Conservation (phyloP, 1,140 invertebrate genomes). For the Bursaphelenchus mucronatus region DNA sequence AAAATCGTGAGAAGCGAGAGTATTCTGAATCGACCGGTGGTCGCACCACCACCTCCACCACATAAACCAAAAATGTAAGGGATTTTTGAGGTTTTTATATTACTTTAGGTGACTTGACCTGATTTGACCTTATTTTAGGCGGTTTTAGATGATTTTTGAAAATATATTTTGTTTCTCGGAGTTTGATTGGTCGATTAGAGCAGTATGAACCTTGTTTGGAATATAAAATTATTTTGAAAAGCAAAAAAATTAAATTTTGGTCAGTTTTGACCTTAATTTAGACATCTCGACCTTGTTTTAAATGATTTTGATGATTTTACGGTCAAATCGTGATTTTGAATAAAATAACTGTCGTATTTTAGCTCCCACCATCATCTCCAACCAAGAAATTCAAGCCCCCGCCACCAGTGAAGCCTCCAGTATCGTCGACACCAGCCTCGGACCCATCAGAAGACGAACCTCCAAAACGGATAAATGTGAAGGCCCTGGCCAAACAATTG, state of each 20-base stretch:
- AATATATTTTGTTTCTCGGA: background rate
- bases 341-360: background rate
- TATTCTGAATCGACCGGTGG: background rate
- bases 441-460: slow-evolving; percentile 5
- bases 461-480: slow-evolving; percentile 20
- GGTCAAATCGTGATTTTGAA: background rate
- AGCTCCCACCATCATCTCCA: background rate
- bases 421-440: slow-evolving; percentile 7
- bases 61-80: slow-evolving; percentile 14
- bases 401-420: slow-evolving; percentile 20
- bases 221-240: too few relatives aligned
- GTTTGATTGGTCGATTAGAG: background rate
- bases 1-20: background rate
- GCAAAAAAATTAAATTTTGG: too few relatives aligned
- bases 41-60: slow-evolving; percentile 6
- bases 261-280: too few relatives aligned
- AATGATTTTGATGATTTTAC: slow-evolving; percentile 1
- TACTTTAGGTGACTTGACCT: background rate
- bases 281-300: background rate
- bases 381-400: slow-evolving; percentile 16
- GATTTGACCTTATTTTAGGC: too few relatives aligned
- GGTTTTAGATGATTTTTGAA: too few relatives aligned
- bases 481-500: slow-evolving; percentile 24
- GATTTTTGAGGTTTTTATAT: background rate
- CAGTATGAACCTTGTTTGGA: background rate